These are phyloP conservation scores for Lithophane socia DNA, from an alignment of 2,888 invertebrate species.

Conservation along the genomic window DNA sequence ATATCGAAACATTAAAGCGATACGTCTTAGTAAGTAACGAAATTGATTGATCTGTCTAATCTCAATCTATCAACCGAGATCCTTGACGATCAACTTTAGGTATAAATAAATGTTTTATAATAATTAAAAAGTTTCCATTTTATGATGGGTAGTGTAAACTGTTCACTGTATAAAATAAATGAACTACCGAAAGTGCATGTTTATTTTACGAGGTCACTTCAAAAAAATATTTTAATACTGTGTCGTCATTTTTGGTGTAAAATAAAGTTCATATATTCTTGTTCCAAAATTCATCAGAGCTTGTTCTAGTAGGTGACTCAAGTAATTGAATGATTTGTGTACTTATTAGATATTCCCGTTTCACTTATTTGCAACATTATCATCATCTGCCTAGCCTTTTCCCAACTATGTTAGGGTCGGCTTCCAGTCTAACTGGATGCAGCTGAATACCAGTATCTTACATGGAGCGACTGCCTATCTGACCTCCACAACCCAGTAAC, in stretches of 20 bases:
- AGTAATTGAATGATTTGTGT: neutral
- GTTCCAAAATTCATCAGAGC: neutral
- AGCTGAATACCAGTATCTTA: too few species aligned
- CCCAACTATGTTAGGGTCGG: too few species aligned
- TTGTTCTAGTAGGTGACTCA: neutral
- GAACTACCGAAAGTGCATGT: neutral
- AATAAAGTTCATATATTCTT: neutral
- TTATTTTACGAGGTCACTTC: neutral
- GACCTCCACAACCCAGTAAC: too few species aligned
- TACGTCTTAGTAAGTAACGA: neutral
- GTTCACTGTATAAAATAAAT: neutral
- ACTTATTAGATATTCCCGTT: neutral
- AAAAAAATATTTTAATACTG: neutral
- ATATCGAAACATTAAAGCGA: neutral
- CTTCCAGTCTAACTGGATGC: too few species aligned
- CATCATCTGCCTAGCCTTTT: too few species aligned
- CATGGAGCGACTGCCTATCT: too few species aligned
- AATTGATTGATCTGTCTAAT: constrained; percentile 23
- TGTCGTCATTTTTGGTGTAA: neutral
- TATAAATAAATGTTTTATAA: neutral
- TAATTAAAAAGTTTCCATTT: neutral
- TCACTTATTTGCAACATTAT: too few species aligned
- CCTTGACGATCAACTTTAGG: neutral
- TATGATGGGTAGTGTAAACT: neutral
- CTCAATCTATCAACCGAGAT: constrained; percentile 18